Evolutionary conservation across 2,888 invertebrate species (phyloP).

Genomic region (Mantis religiosa): DNA sequence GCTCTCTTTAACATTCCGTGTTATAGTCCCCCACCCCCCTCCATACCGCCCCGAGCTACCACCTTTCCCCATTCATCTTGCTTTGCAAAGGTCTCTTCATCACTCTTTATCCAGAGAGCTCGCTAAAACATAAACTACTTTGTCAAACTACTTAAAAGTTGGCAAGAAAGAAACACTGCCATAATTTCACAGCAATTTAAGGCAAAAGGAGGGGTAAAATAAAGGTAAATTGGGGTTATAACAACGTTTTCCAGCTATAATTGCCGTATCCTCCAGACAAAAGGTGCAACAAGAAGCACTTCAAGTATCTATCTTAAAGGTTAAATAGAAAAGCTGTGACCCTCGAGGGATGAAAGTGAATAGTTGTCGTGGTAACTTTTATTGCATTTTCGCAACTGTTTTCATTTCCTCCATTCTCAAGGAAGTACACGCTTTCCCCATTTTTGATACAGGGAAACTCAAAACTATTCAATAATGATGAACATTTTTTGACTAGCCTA

Average conservation of each 20-base stretch:
- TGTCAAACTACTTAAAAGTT: not conserved
- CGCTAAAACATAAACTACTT: not conserved
- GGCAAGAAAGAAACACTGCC: not conserved
- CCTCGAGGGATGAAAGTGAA: not conserved
- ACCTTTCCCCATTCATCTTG: not conserved
- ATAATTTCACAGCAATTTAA: not conserved
- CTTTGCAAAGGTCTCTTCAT: not conserved
- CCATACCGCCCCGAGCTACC: not conserved
- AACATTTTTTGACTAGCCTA: too few species aligned
- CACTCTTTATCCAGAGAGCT: not conserved
- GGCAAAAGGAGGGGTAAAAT: not conserved
- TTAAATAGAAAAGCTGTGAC: not conserved
- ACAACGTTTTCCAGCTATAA: not conserved
- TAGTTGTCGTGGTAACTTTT: not conserved
- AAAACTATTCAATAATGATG: too few species aligned
- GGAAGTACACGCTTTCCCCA: too few species aligned
- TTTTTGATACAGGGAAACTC: too few species aligned
- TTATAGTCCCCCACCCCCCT: not conserved
- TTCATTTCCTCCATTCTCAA: not conserved
- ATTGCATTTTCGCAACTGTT: not conserved
- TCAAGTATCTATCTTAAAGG: not conserved
- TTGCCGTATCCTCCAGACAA: not conserved
- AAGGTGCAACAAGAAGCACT: not conserved
- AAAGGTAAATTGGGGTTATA: not conserved
- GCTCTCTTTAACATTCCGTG: not conserved